Evolutionary conservation across 2,888 invertebrate genomes (phyloP), one percentile per base, ranked within the genome.

Genomic region (Macaria notata): DNA sequence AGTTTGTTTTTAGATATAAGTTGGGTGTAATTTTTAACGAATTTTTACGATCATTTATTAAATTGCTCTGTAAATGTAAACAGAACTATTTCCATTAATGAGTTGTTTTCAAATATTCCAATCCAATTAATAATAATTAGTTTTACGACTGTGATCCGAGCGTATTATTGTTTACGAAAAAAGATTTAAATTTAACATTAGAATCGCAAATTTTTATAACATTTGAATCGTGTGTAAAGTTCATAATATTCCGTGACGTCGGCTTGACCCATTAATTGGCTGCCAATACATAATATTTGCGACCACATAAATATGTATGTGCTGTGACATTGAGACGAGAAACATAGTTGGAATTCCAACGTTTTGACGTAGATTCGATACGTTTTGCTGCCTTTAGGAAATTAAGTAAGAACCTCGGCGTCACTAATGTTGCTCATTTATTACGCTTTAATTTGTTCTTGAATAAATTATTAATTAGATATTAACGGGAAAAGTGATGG

Each of bases 241-340:
- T 30, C 38, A 56, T 58, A 79, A 69, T 75, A 77, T 81, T 80
- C 81, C 68, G 70, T 79, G 78, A 81, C 78, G 80, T 76, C 62
- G 49, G 30, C 44, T 48, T 61, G 56, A 54, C 61, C 57, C 57
- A 61, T 61, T 61, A 59, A 59, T 54, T 55, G 9, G 9, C 43
- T 9, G 9, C 31, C 47, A 54, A 51, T 49, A 49, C 30, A 51
- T 54, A 9, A 46, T 45, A 39, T 51, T 54, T 38, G 47, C 45
- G 54, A 41, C 9, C 38, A 9, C 41, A 51, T 51, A 31, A 45
- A 59, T 54, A 39, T 50, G 51, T 49, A 31, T 38, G 46, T 36
- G 30, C 30, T 54, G 41, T 46, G 59, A 31, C 59, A 55, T 59
- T 51, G 54, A 59, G 54, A 48, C 47, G 54, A 54, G 59, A 54